A percentile compares a stretch with the other conserved stretches of the same genome.
Evolutionary conservation across 1,140 invertebrate species (phyloP).

Genomic region (Drosophila neocordata): DNA sequence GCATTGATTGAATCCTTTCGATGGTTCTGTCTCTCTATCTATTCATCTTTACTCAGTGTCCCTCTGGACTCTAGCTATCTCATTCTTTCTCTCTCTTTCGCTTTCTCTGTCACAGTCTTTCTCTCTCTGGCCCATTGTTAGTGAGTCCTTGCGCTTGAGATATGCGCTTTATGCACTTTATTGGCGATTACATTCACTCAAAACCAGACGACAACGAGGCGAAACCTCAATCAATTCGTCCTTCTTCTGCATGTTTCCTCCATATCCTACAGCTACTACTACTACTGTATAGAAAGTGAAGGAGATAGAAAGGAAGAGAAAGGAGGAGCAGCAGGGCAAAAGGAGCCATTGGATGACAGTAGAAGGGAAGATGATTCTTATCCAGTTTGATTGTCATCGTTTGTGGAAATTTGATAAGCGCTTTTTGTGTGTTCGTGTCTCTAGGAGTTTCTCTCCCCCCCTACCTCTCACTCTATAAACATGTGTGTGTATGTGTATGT

Average conservation of each 20-base stretch:
- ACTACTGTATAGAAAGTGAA: slow-evolving; percentile 11
- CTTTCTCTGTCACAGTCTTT: neutral
- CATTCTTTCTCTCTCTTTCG: slow-evolving; percentile 3
- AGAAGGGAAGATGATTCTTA: slow-evolving; percentile 18
- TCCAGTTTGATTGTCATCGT: slow-evolving; percentile 74
- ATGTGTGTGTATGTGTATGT: slow-evolving; percentile 6
- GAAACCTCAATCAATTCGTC: slow-evolving; percentile 69
- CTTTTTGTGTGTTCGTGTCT: slow-evolving; percentile 58
- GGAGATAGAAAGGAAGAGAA: neutral
- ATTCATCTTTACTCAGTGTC: no score
- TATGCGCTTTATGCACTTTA: slow-evolving; percentile 80
- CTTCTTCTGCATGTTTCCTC: slow-evolving; percentile 12
- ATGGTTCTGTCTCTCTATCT: slow-evolving; percentile 32
- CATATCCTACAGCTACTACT: slow-evolving; percentile 5
- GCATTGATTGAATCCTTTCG: slow-evolving; percentile 76
- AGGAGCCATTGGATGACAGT: neutral
- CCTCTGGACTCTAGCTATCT: slow-evolving; percentile 28
- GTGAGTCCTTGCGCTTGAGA: slow-evolving; percentile 35
- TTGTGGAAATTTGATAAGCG: slow-evolving; percentile 81
- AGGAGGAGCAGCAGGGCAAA: neutral
- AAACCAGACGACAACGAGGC: slow-evolving; percentile 45
- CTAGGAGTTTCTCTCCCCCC: slow-evolving; percentile 10
- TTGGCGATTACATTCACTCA: slow-evolving; percentile 79
- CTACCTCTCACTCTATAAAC: slow-evolving; percentile 28
- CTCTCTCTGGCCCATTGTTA: slow-evolving; percentile 39